Evolutionary conservation across 2,113 vertebrate genomes (phyloP).

Genomic region (Atlantisia rogersi): DNA sequence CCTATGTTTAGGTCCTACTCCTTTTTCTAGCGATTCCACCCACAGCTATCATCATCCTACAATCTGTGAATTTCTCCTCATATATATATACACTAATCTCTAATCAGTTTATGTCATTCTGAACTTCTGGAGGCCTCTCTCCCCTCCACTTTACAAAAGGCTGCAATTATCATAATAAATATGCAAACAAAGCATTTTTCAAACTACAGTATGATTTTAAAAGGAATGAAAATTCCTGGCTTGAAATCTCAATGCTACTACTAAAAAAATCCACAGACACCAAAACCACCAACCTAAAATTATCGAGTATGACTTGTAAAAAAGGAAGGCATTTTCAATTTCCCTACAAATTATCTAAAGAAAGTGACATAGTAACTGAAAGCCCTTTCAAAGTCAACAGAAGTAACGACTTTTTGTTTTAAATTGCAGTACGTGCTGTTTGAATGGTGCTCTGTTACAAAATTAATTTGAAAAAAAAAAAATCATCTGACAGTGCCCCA

Average conservation of each 20-base stretch:
- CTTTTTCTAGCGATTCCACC: background rate
- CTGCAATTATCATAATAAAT: background rate
- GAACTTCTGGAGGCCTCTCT: background rate
- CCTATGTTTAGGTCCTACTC: background rate
- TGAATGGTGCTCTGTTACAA: conserved; percentile 26
- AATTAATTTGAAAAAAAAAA: background rate
- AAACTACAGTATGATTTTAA: background rate
- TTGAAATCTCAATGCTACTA: background rate
- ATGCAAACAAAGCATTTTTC: background rate
- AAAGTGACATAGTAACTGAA: background rate
- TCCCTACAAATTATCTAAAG: background rate
- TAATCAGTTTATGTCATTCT: background rate
- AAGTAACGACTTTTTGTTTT: background rate
- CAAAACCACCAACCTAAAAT: background rate
- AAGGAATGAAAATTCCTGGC: background rate
- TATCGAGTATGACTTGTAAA: background rate
- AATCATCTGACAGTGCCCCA: background rate
- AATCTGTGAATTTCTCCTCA: background rate
- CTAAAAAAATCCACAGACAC: background rate
- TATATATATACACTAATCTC: background rate
- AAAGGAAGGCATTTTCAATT: background rate
- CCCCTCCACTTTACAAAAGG: background rate
- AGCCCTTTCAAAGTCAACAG: background rate
- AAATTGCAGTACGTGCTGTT: conserved; percentile 43
- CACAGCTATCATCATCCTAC: background rate